These are phyloP conservation scores for Chrysaora quinquecirrha DNA, from an alignment of 30 jellyfish, hydroid and myxozoan species.

Conservation along the genomic window DNA sequence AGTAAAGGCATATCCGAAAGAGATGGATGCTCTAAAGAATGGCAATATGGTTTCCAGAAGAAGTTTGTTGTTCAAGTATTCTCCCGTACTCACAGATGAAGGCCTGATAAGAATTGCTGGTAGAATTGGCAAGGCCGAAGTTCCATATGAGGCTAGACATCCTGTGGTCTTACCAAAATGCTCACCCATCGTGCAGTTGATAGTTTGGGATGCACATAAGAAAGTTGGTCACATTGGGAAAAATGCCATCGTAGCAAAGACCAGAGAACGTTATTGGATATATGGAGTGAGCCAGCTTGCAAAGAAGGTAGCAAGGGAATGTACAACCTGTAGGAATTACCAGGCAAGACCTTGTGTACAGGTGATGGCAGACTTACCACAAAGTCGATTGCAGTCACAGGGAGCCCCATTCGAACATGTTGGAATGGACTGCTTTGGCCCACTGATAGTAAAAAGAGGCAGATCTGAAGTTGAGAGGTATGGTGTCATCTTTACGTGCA, in stretches of 20 bases:
- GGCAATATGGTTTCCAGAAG: conserved; percentile 54
- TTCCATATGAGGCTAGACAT: conserved; percentile 50
- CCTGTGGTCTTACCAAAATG: conserved; percentile 53
- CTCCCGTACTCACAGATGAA: conserved; percentile 46
- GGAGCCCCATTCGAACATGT: conserved; percentile 50
- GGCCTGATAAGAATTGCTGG: conserved; percentile 25
- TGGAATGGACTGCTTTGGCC: background rate
- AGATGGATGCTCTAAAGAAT: conserved; percentile 37
- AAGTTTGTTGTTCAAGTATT: conserved; percentile 48
- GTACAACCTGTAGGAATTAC: no score
- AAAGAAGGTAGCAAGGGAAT: no score
- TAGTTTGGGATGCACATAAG: conserved; percentile 47
- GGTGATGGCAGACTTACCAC: no score
- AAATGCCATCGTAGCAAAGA: no score
- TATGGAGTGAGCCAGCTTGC: no score
- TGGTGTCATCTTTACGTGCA: background rate
- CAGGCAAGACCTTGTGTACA: no score
- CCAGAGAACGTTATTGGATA: no score
- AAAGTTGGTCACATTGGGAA: conserved; percentile 52
- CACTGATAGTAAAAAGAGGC: background rate
- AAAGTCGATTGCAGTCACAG: conserved; percentile 14
- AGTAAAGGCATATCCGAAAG: conserved; percentile 28
- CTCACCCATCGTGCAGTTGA: conserved; percentile 19
- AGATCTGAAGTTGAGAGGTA: background rate
- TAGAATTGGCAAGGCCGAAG: conserved; percentile 1